These are phyloP conservation scores for Octodonta nipae DNA, from an alignment of 2,888 invertebrate species.

Conservation along the genomic window DNA sequence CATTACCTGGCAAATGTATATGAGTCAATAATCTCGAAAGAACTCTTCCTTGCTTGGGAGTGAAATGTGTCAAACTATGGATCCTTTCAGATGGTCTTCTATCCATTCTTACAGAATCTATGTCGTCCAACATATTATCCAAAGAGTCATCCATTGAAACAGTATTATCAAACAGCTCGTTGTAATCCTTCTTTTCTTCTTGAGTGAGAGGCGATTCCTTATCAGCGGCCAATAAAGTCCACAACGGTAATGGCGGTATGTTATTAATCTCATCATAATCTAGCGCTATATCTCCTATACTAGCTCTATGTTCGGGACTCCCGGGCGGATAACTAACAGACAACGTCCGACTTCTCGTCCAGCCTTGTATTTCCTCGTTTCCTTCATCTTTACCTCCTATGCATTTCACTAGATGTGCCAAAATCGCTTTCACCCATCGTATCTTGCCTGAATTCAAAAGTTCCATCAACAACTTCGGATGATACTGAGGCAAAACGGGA, in stretches of 20 bases:
- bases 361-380: conserved; percentile 46
- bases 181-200: conserved; percentile 57
- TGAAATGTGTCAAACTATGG: conserved; percentile 62
- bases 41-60: conserved; percentile 66
- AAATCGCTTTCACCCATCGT: conserved; percentile 91
- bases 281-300: conserved; percentile 74
- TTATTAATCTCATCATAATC: conserved; percentile 94
- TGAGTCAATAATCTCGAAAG: conserved; percentile 85
- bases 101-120: conserved; percentile 36
- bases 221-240: conserved; percentile 91
- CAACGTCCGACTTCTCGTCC: conserved; percentile 79
- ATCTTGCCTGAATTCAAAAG: conserved; percentile 95
- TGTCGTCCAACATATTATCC: conserved; percentile 65
- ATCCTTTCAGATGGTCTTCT: conserved; percentile 37
- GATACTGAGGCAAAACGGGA: conserved; percentile 95
- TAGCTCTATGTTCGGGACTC: conserved; percentile 67
- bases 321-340: conserved; percentile 76
- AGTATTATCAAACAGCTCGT: conserved; percentile 76
- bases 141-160: conserved; percentile 64
- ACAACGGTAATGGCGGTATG: conserved; percentile 93
- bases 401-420: conserved; percentile 86
- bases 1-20: conserved; percentile 73
- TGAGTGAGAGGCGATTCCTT: conserved; percentile 52
- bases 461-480: conserved; percentile 97
- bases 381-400: conserved; percentile 40